Evolutionary conservation across 2,888 invertebrate genomes (phyloP).

Genomic region (Rhagonycha lutea): DNA sequence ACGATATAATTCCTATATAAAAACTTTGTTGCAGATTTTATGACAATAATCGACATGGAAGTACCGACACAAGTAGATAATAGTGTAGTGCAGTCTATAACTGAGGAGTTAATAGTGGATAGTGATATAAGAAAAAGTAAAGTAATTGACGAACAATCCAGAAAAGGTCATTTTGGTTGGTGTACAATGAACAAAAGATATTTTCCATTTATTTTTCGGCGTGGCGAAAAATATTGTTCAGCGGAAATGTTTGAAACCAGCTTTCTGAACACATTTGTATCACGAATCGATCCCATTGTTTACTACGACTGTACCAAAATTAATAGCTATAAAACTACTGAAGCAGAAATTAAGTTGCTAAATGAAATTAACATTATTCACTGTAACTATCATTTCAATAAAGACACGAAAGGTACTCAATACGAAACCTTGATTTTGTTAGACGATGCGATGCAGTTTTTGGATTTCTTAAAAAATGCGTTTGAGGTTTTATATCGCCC

Average conservation of each 20-base stretch:
- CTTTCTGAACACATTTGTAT: neutral
- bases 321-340: neutral
- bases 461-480: slow-evolving; percentile 86
- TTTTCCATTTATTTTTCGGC: slow-evolving; percentile 6
- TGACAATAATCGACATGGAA: neutral
- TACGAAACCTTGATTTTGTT: slow-evolving; percentile 91
- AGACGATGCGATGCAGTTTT: slow-evolving; percentile 87
- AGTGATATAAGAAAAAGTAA: neutral
- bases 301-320: neutral
- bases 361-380: slow-evolving; percentile 15
- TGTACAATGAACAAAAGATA: neutral
- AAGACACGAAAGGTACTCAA: slow-evolving; percentile 82
- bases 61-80: neutral
- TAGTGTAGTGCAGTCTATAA: neutral
- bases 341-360: neutral
- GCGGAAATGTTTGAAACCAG: slow-evolving; percentile 3
- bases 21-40: neutral
- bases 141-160: neutral
- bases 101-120: neutral
- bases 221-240: slow-evolving; percentile 8
- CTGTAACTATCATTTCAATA: slow-evolving; percentile 84
- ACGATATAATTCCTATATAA: neutral
- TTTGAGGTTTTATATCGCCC: slow-evolving; percentile 79
- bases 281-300: neutral
- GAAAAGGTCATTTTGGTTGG: slow-evolving; percentile 8